Conservation (phyloP, 1,140 invertebrate species). For the Pseudachorutes palmiensis region DNA sequence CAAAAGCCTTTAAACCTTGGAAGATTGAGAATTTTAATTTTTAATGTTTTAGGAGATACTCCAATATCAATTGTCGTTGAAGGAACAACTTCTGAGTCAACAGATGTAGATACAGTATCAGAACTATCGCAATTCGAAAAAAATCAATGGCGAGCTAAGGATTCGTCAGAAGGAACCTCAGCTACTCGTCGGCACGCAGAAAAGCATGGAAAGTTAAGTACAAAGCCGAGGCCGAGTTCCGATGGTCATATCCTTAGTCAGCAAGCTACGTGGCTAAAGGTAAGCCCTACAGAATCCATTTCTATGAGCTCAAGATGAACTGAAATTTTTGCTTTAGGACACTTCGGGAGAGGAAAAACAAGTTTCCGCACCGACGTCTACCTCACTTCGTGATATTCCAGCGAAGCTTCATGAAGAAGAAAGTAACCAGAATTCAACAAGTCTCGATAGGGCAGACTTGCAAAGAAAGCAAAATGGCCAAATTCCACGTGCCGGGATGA, state of each 20-base stretch:
- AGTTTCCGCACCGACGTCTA: conserved; percentile 24
- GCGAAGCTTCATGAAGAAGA: conserved; percentile 24
- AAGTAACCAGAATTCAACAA: conserved; percentile 21
- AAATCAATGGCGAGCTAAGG: not conserved
- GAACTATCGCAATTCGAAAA: conserved; percentile 15
- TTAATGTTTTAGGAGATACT: conserved; percentile 20
- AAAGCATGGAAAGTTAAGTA: conserved; percentile 2
- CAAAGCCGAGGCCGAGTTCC: conserved; percentile 33
- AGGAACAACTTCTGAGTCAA: conserved; percentile 42
- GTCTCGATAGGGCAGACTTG: conserved; percentile 27
- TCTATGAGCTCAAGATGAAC: not conserved
- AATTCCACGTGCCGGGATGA: conserved; percentile 7
- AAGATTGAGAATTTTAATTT: no score
- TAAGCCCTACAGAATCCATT: not conserved
- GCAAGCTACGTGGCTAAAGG: conserved; percentile 21
- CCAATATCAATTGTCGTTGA: conserved; percentile 43
- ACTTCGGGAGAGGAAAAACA: conserved; percentile 21
- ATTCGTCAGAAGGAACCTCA: not conserved
- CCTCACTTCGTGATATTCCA: conserved; percentile 34
- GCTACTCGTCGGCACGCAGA: not conserved
- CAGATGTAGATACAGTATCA: conserved; percentile 42
- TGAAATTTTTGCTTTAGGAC: conserved; percentile 16
- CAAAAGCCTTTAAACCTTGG: no score
- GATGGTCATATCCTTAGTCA: conserved; percentile 32
- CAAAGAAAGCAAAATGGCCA: conserved; percentile 31